Percentiles rank a stretch among this genome's conserved stretches.
phyloP scores from a whole-genome alignment of 2,888 invertebrate species.

The Eumacrocentrus americanus region DNA sequence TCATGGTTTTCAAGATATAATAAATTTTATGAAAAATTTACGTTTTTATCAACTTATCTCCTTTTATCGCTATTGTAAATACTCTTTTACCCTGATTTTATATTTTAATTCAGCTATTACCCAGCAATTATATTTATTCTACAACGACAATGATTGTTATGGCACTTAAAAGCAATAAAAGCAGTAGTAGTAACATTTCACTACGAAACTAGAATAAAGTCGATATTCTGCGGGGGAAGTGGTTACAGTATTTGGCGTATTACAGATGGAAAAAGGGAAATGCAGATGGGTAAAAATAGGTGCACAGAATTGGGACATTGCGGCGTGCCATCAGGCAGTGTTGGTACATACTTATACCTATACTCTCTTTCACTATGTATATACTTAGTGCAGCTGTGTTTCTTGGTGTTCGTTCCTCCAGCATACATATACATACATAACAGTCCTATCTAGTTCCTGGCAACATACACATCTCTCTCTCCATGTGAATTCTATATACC shows the following conservation, averaged over 20 bases:
- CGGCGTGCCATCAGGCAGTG: constrained; percentile 23
- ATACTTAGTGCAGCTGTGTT: too few relatives aligned
- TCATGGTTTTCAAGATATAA: too few relatives aligned
- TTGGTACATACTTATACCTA: constrained; percentile 1
- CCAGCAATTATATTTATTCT: too few relatives aligned
- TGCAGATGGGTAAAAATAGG: constrained; percentile 39
- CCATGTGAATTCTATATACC: background rate
- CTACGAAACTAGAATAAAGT: background rate
- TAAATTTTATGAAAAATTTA: too few relatives aligned
- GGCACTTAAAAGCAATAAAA: background rate
- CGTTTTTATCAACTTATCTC: too few relatives aligned
- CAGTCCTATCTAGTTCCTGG: background rate
- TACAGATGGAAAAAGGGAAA: background rate
- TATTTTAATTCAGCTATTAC: too few relatives aligned
- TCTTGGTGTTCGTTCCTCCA: constrained; percentile 20
- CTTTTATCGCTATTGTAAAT: too few relatives aligned
- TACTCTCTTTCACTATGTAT: too few relatives aligned
- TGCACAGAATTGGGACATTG: constrained; percentile 38
- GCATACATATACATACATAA: constrained; percentile 4
- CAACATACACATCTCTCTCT: background rate
- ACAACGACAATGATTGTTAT: too few relatives aligned
- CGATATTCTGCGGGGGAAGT: background rate
- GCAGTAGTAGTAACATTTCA: too few relatives aligned
- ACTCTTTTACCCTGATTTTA: too few relatives aligned
- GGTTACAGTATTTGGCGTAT: background rate